A percentile compares a stretch with the other conserved stretches of the same genome.
Evolutionary conservation across 2,113 vertebrate species (phyloP).

Genomic region (Mola mola): DNA sequence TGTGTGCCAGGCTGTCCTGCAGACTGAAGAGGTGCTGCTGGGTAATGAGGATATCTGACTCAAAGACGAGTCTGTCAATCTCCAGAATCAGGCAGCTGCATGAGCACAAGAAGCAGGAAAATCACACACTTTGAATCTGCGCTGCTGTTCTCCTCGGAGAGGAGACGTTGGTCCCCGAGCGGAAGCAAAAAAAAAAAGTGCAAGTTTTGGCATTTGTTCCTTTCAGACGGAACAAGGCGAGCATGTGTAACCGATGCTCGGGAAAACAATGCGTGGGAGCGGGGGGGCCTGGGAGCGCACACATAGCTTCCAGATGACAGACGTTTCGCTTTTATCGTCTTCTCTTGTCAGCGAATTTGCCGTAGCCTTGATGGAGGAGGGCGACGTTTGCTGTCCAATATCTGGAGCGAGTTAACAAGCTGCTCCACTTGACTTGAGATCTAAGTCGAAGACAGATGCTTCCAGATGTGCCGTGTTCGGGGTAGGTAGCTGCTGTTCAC

Average conservation of each 20-base stretch:
- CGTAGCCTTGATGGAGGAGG: constrained; percentile 36
- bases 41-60: too few species aligned
- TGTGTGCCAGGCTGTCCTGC: too few species aligned
- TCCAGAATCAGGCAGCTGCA: too few species aligned
- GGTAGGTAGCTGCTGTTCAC: constrained; percentile 20
- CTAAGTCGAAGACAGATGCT: constrained; percentile 45
- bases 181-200: constrained; percentile 47
- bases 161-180: neutral
- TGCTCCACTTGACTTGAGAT: constrained; percentile 43
- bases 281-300: neutral
- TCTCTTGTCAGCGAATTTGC: constrained; percentile 47
- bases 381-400: constrained; percentile 12
- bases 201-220: constrained; percentile 63
- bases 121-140: constrained; percentile 24
- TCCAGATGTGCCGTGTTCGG: constrained; percentile 51
- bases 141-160: constrained; percentile 61
- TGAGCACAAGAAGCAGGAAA: too few species aligned
- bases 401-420: constrained; percentile 58
- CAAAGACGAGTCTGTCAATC: too few species aligned
- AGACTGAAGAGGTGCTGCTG: too few species aligned
- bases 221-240: constrained; percentile 56
- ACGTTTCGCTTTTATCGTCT: constrained; percentile 47
- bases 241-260: constrained; percentile 66
- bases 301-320: constrained; percentile 66
- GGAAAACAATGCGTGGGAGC: constrained; percentile 56